Evolutionary conservation across 2,113 vertebrate genomes (phyloP), one percentile per base, ranked within the genome.

Genomic region (Argyrosomus japonicus): DNA sequence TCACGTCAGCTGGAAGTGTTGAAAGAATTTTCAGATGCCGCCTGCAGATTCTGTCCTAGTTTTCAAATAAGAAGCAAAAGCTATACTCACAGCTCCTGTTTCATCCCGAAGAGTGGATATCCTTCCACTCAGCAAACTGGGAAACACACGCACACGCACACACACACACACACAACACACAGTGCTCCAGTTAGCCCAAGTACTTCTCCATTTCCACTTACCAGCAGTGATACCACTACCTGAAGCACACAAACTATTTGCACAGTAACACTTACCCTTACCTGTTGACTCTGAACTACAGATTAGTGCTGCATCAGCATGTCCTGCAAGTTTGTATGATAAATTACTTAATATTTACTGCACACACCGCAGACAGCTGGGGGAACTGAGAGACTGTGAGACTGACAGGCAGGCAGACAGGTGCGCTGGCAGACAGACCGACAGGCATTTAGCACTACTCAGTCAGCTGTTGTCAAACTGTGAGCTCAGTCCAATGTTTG

Each of bases 71-170:
- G 64, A 72, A 61, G 54, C 56, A 79, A 74, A 71, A 25, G 36
- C 40, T 71, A 21, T 95, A 98, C 98, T 99, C 88, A 99, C 98
- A 91, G 98, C 98, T 97, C 97, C 98, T 95, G 98, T 99, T 96
- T 99, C 98, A 95, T 99, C 98, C 86, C 98, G 96, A 84, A 99
- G 96, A 40, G 97, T 98, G 85, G 98, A 99, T 95, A 99, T 99
- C 95, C 98, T 97, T 91, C 98, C 98, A 91, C 98, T 99, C 84
- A 99, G 96, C 91, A 99, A 97, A 95, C 98, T 99, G 91, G 51
- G 96, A 91, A 61, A 75, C 6, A 88, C 9, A 88, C 58, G 65
- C 50, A 60, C 60, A 62, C 67, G 75, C 51, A 62, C 32, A 83
- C 54, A 43, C 21, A 77, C 69, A 64, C 60, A 82, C 57, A 47